Conservation (phyloP, 2,113 vertebrate species). For the Nothoprocta perdicaria region DNA sequence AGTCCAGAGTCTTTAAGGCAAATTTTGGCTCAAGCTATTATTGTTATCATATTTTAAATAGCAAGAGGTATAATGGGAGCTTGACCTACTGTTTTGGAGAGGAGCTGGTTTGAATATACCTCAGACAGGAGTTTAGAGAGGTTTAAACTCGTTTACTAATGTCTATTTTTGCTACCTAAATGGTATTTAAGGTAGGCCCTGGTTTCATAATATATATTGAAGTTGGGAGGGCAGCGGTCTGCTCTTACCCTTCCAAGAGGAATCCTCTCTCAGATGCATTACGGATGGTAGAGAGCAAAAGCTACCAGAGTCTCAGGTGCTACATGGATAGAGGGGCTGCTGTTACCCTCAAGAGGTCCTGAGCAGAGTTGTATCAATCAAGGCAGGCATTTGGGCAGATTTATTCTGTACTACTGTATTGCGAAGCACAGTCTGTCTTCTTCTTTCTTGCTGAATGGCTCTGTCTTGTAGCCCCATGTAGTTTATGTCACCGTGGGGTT, state of each 20-base stretch:
- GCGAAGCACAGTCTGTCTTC: background rate
- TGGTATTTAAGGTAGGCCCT: background rate
- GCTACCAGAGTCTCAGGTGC: background rate
- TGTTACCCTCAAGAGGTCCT: background rate
- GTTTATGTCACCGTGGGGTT: background rate
- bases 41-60: background rate
- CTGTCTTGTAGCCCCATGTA: background rate
- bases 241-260: background rate
- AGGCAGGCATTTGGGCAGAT: background rate
- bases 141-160: background rate
- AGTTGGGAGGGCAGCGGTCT: background rate
- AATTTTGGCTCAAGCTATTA: background rate
- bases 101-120: background rate
- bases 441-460: background rate
- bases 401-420: background rate
- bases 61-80: background rate
- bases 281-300: rapidly evolving
- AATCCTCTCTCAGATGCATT: background rate
- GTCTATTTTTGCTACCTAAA: background rate
- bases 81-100: background rate
- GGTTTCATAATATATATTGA: rapidly evolving
- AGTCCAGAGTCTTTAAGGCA: background rate
- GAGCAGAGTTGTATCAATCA: background rate
- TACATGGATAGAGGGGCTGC: background rate
- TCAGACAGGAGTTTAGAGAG: background rate